Conservation (phyloP, 2,113 vertebrate species). For the Machaerirhynchus nigripectus region DNA sequence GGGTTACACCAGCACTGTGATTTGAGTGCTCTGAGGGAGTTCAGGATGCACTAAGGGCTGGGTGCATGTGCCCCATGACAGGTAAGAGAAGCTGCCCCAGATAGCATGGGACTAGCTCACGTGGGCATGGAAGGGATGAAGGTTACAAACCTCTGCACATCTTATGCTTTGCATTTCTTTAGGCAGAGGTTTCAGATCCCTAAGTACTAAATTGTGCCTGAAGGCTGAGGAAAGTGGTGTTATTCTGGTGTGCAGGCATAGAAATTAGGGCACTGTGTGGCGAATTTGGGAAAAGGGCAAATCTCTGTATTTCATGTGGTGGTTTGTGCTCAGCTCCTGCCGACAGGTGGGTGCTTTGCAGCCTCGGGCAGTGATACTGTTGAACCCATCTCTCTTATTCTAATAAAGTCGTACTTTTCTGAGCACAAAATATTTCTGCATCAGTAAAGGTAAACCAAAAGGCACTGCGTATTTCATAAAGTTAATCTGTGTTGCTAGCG, state of each 20-base stretch:
- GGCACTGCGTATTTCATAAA: background rate
- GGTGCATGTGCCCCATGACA: background rate
- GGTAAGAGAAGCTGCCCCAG: background rate
- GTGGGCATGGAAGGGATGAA: background rate
- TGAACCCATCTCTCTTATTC: background rate
- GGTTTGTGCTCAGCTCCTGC: background rate
- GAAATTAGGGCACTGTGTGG: background rate
- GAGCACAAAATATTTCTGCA: background rate
- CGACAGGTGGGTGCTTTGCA: background rate
- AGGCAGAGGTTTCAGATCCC: background rate
- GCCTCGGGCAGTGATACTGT: accelerated
- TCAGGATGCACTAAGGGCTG: background rate
- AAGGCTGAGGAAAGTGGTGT: background rate
- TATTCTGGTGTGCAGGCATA: background rate
- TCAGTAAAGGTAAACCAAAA: background rate
- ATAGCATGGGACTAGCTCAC: accelerated
- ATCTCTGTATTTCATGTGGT: background rate
- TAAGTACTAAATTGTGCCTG: background rate
- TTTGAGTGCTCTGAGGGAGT: background rate
- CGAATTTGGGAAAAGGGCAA: background rate
- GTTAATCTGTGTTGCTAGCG: background rate
- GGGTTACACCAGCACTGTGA: background rate
- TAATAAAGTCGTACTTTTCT: constrained; percentile 5
- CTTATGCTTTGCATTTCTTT: background rate
- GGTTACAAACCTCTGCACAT: background rate